Evolutionary conservation across 53 echinoderm and acorn worm species (phyloP).

Genomic region (Holothuria scabra): DNA sequence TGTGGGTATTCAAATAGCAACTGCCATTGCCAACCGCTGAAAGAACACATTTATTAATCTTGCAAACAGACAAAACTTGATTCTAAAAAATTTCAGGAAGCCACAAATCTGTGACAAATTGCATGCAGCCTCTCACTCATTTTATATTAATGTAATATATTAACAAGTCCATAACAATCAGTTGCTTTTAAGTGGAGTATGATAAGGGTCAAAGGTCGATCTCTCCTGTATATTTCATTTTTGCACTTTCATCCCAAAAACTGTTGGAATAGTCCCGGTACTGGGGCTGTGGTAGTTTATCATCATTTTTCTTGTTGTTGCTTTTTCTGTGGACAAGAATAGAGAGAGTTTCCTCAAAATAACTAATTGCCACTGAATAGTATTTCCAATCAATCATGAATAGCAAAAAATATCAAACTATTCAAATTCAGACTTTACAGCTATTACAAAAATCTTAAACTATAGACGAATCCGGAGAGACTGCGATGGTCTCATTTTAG

Average conservation of each 20-base stretch:
- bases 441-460: too few relatives aligned
- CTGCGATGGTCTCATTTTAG: too few relatives aligned
- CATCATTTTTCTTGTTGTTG: slow-evolving; percentile 77
- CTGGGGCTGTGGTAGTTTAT: slow-evolving; percentile 70
- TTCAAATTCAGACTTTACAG: too few relatives aligned
- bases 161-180: too few relatives aligned
- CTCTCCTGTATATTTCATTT: slow-evolving; percentile 96
- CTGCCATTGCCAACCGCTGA: slow-evolving; percentile 9
- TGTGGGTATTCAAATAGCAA: slow-evolving; percentile 15
- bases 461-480: too few relatives aligned
- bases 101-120: too few relatives aligned
- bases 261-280: slow-evolving; percentile 69
- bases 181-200: too few relatives aligned
- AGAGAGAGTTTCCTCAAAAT: not conserved
- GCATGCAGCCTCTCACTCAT: too few relatives aligned
- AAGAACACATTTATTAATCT: slow-evolving; percentile 35
- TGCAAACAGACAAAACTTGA: not conserved
- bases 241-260: slow-evolving; percentile 96
- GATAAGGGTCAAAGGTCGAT: slow-evolving; percentile 81
- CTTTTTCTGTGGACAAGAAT: slow-evolving; percentile 53
- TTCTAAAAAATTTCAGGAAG: too few relatives aligned
- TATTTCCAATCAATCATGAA: too few relatives aligned
- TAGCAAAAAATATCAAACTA: too few relatives aligned
- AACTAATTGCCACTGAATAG: not conserved
- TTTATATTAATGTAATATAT: too few relatives aligned